Base-by-base conservation (phyloP, 2,797 vertebrate species). In the Kryptolebias ocellatus region DNA sequence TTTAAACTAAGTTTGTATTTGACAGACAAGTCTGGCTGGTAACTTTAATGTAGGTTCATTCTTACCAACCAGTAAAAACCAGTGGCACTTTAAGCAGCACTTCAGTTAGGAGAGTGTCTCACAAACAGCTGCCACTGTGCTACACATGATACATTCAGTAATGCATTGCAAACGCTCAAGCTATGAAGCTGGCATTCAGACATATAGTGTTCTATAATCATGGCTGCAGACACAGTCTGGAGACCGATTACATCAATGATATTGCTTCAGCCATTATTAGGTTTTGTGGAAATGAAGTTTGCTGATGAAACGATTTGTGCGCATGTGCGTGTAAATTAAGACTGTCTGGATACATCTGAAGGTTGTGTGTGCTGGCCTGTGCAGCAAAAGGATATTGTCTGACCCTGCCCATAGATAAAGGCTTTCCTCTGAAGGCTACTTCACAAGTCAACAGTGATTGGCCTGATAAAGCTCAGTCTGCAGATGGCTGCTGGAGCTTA, bases 221-320 rank as follows among this genome's bases (percentile, higher is more conserved):
- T 28, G 46, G 65, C 53, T 56, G 53, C 78, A 69, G 37, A 55
- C 52, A 66, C 59, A 76, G 60, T 70, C 78, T 72, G 67, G 64
- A 74, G 84, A 60, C 60, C 88, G 91, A 94, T 93, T 88, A 82
- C 79, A 92, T 92, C 89, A 88, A 82, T 66, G 84, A 88, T 87
- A 91, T 91, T 90, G 78, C 79, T 62, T 86, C 67, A 87, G 72
- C 76, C 76, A 61, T 93, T 92, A 93, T 92, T 92, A 88, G 82
- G 77, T 92, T 92, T 87, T 77, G 78, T 81, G 70, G 87, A 90
- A 91, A 91, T 91, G 73, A 87, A 82, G 64, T 90, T 88, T 77
- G 71, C 72, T 82, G 81, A 85, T 68, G 62, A 63, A 70, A 65
- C 4, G 0, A 39, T 54, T 52, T 53, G 61, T 64, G 57, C 47